Conservation (phyloP, 2,888 invertebrate species). For the Parnassius mnemosyne region DNA sequence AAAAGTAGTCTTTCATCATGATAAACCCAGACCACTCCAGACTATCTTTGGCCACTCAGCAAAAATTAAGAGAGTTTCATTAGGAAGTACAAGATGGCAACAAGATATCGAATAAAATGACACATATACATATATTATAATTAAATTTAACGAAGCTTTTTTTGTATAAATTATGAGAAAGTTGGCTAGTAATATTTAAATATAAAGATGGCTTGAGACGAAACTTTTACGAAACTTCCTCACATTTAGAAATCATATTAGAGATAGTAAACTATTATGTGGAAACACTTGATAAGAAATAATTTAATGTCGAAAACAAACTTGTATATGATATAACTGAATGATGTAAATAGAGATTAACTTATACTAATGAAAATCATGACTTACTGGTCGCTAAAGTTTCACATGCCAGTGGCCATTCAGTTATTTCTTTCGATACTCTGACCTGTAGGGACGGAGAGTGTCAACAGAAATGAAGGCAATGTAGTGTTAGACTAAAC, state of each 20-base stretch:
- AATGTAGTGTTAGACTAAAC: background rate
- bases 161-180: no score
- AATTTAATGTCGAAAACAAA: background rate
- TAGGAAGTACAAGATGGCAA: no score
- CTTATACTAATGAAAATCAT: slow-evolving; percentile 10
- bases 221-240: no score
- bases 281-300: background rate
- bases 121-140: no score
- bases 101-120: no score
- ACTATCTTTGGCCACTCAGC: no score
- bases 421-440: slow-evolving; percentile 67
- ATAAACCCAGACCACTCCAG: no score
- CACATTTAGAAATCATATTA: background rate
- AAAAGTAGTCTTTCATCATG: no score
- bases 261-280: background rate
- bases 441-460: slow-evolving; percentile 69
- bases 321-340: background rate
- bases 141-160: no score
- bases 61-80: no score
- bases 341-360: slow-evolving; percentile 15
- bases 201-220: no score
- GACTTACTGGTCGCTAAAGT: slow-evolving; percentile 5
- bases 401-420: slow-evolving; percentile 39
- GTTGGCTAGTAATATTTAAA: no score
- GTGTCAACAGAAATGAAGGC: slow-evolving; percentile 50